Evolutionary conservation across 2,888 invertebrate species (phyloP).

Genomic region (Apotomis betuletana): DNA sequence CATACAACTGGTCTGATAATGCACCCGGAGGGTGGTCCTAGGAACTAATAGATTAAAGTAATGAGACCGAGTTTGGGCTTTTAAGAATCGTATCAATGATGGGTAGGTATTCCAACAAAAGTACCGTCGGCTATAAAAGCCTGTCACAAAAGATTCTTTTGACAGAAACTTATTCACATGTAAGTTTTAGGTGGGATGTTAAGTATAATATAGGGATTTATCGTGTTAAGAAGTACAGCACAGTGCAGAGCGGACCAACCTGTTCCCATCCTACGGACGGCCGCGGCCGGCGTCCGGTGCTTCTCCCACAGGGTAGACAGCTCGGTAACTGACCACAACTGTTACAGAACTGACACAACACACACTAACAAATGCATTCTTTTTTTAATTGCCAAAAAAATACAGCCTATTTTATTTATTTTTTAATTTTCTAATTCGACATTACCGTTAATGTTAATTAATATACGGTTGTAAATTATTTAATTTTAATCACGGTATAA

Average conservation of each 20-base stretch:
- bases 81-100: too few relatives aligned
- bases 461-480: neutral
- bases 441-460: neutral
- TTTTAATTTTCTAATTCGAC: neutral
- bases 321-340: conserved; percentile 58
- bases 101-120: too few relatives aligned
- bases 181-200: too few relatives aligned
- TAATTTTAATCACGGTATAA: neutral
- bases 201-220: neutral
- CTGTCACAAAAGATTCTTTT: too few relatives aligned
- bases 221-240: conserved; percentile 25
- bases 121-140: too few relatives aligned
- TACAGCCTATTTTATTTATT: neutral
- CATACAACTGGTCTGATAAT: too few relatives aligned
- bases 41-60: too few relatives aligned
- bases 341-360: conserved; percentile 48
- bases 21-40: too few relatives aligned
- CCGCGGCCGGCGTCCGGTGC: conserved; percentile 83
- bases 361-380: conserved; percentile 40
- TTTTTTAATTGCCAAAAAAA: conserved; percentile 9
- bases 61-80: too few relatives aligned
- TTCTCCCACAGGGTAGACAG: conserved; percentile 85
- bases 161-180: too few relatives aligned
- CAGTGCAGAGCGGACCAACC: conserved; percentile 74
- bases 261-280: conserved; percentile 89